phyloP scores from a whole-genome alignment of 2,797 vertebrate species.

The Smutsia temminckii region DNA sequence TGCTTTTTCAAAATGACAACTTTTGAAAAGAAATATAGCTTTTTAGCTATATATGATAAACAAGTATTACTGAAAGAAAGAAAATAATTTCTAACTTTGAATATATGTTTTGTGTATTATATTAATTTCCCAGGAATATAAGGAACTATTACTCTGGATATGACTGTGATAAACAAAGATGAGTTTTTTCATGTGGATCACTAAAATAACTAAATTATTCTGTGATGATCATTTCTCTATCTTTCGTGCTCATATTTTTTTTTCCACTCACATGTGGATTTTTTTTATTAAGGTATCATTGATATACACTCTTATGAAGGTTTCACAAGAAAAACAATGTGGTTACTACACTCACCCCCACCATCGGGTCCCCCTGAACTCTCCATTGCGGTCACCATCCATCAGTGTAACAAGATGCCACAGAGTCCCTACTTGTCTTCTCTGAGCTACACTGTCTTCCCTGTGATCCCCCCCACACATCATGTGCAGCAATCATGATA shows the following conservation, averaged over 20 bases:
- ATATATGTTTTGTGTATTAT: neutral
- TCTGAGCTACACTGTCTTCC: too few relatives aligned
- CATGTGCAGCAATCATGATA: too few relatives aligned
- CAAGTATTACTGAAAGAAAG: neutral
- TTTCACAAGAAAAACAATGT: too few relatives aligned
- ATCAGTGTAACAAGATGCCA: too few relatives aligned
- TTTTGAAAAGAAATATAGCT: neutral
- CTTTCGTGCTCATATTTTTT: neutral
- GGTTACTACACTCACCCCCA: too few relatives aligned
- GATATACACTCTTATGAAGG: too few relatives aligned
- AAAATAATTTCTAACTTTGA: slow-evolving; percentile 31
- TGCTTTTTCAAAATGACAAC: neutral
- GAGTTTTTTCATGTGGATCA: neutral
- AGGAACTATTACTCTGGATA: neutral
- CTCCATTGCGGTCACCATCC: too few relatives aligned
- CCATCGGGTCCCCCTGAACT: too few relatives aligned
- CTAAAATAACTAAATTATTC: neutral
- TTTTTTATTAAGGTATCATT: too few relatives aligned
- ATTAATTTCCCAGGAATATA: neutral
- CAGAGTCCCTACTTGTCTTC: too few relatives aligned
- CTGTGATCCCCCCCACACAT: too few relatives aligned
- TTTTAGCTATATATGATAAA: neutral
- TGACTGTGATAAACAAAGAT: neutral
- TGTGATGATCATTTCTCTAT: neutral
- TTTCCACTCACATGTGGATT: too few relatives aligned